Conservation (phyloP, 2,888 invertebrate genomes). For the Brachyopa scutellaris region DNA sequence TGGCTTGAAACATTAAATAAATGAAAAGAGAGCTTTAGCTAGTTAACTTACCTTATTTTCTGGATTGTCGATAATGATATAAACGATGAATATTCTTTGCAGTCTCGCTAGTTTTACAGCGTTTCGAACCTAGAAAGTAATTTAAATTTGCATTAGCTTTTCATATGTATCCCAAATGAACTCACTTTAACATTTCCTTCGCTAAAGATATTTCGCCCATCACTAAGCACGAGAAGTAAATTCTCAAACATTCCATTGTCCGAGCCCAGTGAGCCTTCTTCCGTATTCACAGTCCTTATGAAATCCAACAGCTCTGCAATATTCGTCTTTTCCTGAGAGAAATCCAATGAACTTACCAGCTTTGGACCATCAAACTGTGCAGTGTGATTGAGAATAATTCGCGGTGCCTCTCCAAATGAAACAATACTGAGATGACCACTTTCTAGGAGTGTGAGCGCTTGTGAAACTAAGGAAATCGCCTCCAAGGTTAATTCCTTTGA, state of each 20-base stretch:
- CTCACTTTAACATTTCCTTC: slow-evolving; percentile 90
- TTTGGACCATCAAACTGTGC: slow-evolving; percentile 91
- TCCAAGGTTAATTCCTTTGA: slow-evolving; percentile 96
- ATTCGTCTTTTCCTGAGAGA: slow-evolving; percentile 94
- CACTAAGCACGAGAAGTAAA: slow-evolving; percentile 95
- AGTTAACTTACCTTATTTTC: slow-evolving; percentile 88
- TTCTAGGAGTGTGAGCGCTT: slow-evolving; percentile 95
- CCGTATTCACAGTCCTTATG: slow-evolving; percentile 86
- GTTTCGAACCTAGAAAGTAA: slow-evolving; percentile 83
- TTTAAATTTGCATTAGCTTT: not conserved
- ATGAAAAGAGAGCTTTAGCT: not conserved
- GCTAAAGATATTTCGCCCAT: slow-evolving; percentile 95
- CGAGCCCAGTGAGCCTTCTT: slow-evolving; percentile 80
- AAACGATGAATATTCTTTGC: slow-evolving; percentile 94
- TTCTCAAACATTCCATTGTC: slow-evolving; percentile 82
- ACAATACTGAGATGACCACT: slow-evolving; percentile 95
- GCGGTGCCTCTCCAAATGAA: slow-evolving; percentile 93
- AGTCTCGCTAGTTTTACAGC: slow-evolving; percentile 92
- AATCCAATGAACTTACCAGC: slow-evolving; percentile 90
- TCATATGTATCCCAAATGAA: not conserved
- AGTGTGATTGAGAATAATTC: slow-evolving; percentile 94
- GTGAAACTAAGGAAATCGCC: slow-evolving; percentile 94
- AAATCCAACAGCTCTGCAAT: slow-evolving; percentile 92
- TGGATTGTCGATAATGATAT: slow-evolving; percentile 97
- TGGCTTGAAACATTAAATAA: not conserved